Evolutionary conservation across 2,888 invertebrate genomes (phyloP), one percentile per base, ranked within the genome.

Genomic region (Calameuta filiformis): DNA sequence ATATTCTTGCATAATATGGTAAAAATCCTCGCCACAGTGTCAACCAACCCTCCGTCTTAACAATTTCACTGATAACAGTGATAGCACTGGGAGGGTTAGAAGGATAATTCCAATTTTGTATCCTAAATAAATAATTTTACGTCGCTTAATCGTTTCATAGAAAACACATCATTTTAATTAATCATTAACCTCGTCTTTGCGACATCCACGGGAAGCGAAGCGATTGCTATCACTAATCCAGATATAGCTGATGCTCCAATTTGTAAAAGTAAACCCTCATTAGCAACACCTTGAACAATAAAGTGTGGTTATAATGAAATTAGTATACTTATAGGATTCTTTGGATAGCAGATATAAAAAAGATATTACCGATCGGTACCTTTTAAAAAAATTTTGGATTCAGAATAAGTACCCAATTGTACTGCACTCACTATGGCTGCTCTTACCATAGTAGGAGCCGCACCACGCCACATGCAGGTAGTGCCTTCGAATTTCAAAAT

Each of bases 351-450:
- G 23, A 37, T 15, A 33, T 6, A 35, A 73, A 35, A 3, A n/a
- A 37, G 23, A 40, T 56, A 56, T 23, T 56, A 56, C 68, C 78
- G 73, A 87, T 87, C 84, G 75, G 83, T 82, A 35, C 85, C 84
- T 75, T 80, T 76, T 11, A 88, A 81, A 35, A 79, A 89, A 80
- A 89, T 93, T 92, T 90, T 95, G 92, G 79, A 93, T 93, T 89
- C 94, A 15, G 94, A 94, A 87, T 95, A 95, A 12, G 94, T 94
- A 6, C 94, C 94, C 77, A 95, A 89, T 86, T 95, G 95, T 30
- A 94, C 93, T 35, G 94, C 94, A 88, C 95, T 95, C 11, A 95
- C 94, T 3, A 95, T 94, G 92, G 94, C 94, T 4, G 95, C 95
- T 81, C 91, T 84, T 12, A 87, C 86, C 87, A 92, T 91, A 1